Conservation (phyloP, 2,797 vertebrate genomes). For the Syngnathus acus region DNA sequence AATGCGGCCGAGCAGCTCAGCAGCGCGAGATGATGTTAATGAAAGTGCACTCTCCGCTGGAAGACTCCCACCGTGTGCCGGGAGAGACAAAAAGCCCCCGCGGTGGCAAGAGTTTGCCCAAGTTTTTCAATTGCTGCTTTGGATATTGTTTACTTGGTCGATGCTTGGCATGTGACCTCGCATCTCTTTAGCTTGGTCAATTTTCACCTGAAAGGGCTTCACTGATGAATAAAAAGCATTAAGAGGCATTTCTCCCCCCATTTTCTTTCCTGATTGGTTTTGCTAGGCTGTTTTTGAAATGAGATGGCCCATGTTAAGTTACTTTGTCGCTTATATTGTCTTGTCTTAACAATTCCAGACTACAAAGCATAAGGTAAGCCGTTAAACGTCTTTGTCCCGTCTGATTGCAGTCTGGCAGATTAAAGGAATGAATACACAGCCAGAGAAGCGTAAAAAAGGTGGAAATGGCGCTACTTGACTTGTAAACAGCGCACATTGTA, state of each 20-base stretch:
- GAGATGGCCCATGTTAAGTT: slow-evolving; percentile 21
- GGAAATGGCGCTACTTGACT: slow-evolving; percentile 44
- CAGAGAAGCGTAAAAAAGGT: slow-evolving; percentile 20
- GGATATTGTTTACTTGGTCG: slow-evolving; percentile 43
- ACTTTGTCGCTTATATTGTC: slow-evolving; percentile 30
- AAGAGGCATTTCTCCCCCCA: neutral
- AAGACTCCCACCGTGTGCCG: slow-evolving; percentile 64
- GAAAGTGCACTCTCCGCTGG: slow-evolving; percentile 71
- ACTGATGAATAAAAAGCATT: slow-evolving; percentile 36
- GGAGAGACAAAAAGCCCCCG: slow-evolving; percentile 64
- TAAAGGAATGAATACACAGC: slow-evolving; percentile 58
- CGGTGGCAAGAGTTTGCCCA: slow-evolving; percentile 36
- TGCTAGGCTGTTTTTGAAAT: slow-evolving; percentile 12
- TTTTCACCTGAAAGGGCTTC: slow-evolving; percentile 32
- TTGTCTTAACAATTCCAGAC: slow-evolving; percentile 23
- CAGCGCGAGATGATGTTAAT: slow-evolving; percentile 69
- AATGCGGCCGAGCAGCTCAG: slow-evolving; percentile 57
- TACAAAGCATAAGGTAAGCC: slow-evolving; percentile 5
- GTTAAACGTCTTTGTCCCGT: slow-evolving; percentile 33
- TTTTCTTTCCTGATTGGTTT: neutral
- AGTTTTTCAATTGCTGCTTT: slow-evolving; percentile 49
- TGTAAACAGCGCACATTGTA: slow-evolving; percentile 52
- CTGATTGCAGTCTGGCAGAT: slow-evolving; percentile 37
- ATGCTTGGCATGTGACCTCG: slow-evolving; percentile 28
- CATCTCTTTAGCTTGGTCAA: slow-evolving; percentile 50